Evolutionary conservation across 2,888 invertebrate species (phyloP), one percentile per base, ranked within the genome.

Genomic region (Keiferia lycopersicella): DNA sequence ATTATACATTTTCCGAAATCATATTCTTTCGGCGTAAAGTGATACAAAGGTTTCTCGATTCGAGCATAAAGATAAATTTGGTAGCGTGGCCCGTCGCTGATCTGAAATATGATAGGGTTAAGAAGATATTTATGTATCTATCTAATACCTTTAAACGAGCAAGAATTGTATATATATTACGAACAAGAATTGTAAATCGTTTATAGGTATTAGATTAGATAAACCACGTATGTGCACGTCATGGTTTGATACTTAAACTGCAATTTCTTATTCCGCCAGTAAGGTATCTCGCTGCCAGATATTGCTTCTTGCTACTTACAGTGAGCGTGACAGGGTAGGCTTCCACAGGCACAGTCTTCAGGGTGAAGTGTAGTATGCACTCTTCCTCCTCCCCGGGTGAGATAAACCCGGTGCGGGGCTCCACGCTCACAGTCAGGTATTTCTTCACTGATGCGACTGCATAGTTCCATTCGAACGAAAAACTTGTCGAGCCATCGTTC

Each of bases 1-100:
- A 94, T 82, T 68, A 95, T 93, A 74, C 94, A 94, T 66, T 92
- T 92, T 4, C 94, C 95, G 84, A 95, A 96, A 81, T 95, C 91
- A 73, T 92, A 92, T n/a, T 91, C 81, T 71, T 80, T 83, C 74
- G 94, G 94, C 4, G 94, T 94, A 77, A 96, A 95, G 72, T 92
- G 91, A 68, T 94, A 92, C 0, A 83, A 77, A 0, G 94, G 93
- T 67, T 89, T 92, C 68, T 92, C 89, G 50, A 94, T 94, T 53
- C 90, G 87, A 18, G 94, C 94, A 69, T 92, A 88, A 45, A 96
- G 77, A 59, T 87, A 82, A 64, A 96, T 87, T 41, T 77, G 83
- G 75, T 94, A 95, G 6, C 88, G 92, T 2, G 95, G 94, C 0
- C 96, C 96, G 79, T 94, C 93, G 39, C 92, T 88, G 65, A 96